A percentile compares a stretch with the other conserved stretches of the same genome.
Evolutionary conservation across 1,140 invertebrate species (phyloP).

Genomic region (Asbolus verrucosus): DNA sequence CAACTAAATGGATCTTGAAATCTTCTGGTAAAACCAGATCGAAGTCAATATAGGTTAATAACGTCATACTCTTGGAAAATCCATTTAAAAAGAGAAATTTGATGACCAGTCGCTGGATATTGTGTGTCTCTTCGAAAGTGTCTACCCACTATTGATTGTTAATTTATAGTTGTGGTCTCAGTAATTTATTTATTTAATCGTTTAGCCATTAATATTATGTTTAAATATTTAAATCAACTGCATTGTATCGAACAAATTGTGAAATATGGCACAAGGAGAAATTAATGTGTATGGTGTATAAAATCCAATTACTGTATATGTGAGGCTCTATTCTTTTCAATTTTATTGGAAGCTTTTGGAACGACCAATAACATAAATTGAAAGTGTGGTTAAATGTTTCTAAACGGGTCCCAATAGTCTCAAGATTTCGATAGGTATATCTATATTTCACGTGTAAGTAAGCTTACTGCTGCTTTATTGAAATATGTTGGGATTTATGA

Average conservation of each 20-base stretch:
- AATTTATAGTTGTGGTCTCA: too few relatives aligned
- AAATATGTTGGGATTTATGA: constrained; percentile 37
- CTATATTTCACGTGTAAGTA: constrained; percentile 18
- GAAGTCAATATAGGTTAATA: too few relatives aligned
- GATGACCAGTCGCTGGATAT: too few relatives aligned
- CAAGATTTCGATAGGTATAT: constrained; percentile 16
- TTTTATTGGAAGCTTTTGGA: background rate
- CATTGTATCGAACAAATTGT: too few relatives aligned
- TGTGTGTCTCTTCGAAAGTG: too few relatives aligned
- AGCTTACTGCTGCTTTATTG: constrained; percentile 23
- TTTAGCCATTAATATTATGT: too few relatives aligned
- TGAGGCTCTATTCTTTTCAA: constrained; percentile 5
- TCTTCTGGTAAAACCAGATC: background rate
- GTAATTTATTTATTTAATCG: background rate
- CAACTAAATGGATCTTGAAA: background rate
- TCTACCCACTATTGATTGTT: too few relatives aligned
- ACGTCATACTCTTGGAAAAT: too few relatives aligned
- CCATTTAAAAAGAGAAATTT: too few relatives aligned
- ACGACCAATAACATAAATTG: constrained; percentile 12
- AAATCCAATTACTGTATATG: background rate
- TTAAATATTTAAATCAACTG: too few relatives aligned
- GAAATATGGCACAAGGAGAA: too few relatives aligned
- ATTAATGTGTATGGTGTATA: background rate
- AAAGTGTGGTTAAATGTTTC: background rate
- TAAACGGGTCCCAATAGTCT: constrained; percentile 11